Conservation (phyloP, 35 echinoderm and acorn worm species). For the Eucidaris tribuloides region DNA sequence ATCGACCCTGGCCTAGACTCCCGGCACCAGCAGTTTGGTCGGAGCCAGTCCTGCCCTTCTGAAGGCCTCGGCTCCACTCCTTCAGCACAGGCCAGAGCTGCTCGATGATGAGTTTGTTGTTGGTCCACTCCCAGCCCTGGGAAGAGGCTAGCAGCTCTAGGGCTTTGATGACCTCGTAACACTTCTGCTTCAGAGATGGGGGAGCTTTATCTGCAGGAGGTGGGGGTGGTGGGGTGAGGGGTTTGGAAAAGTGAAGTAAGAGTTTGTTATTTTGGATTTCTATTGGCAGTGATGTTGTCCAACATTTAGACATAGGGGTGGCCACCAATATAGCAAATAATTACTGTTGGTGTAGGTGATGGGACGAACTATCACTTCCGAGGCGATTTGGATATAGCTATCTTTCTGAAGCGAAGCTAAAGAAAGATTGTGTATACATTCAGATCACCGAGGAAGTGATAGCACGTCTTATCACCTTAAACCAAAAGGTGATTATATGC, state of each 20-base stretch:
- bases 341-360: background rate
- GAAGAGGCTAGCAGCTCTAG: slow-evolving; percentile 29
- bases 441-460: too few species aligned
- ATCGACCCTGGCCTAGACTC: background rate
- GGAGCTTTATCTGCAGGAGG: slow-evolving; percentile 6
- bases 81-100: slow-evolving; percentile 57
- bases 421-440: too few species aligned
- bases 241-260: background rate
- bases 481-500: too few species aligned
- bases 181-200: slow-evolving; percentile 1
- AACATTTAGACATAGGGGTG: background rate
- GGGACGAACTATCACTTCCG: too few species aligned
- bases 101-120: slow-evolving; percentile 57
- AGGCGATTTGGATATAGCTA: too few species aligned
- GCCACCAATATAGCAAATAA: background rate
- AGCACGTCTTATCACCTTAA: too few species aligned
- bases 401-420: too few species aligned
- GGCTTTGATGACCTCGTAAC: slow-evolving; percentile 45
- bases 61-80: slow-evolving; percentile 39
- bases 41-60: background rate
- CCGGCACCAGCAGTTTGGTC: background rate
- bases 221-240: too few species aligned
- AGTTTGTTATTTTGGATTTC: background rate
- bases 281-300: background rate
- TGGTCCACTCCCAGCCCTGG: slow-evolving; percentile 70